phyloP scores from a whole-genome alignment of 1,140 invertebrate genomes.

The Drosophila azteca region DNA sequence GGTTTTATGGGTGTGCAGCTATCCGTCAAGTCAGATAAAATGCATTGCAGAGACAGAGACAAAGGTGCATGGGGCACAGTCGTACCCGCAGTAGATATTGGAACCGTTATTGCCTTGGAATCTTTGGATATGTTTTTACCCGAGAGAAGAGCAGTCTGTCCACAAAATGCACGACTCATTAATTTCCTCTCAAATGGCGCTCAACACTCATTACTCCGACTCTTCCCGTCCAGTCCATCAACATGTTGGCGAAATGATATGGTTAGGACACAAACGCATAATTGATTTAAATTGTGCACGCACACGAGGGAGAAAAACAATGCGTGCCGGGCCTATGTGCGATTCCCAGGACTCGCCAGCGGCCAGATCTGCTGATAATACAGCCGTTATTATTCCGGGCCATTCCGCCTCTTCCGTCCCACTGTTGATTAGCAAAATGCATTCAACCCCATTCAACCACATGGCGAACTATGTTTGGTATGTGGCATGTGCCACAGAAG shows the following conservation, averaged over 20 bases:
- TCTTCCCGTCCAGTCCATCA: not conserved
- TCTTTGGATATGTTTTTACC: not conserved
- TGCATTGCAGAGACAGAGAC: conserved; percentile 19
- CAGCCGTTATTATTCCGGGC: conserved; percentile 56
- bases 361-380: conserved; percentile 46
- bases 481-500: conserved; percentile 40
- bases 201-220: conserved; percentile 27
- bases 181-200: conserved; percentile 6
- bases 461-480: conserved; percentile 48
- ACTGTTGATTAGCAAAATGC: conserved; percentile 62
- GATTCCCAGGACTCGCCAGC: conserved; percentile 34
- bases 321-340: conserved; percentile 4
- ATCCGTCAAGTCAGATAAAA: conserved; percentile 22
- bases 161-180: conserved; percentile 44
- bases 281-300: conserved; percentile 71
- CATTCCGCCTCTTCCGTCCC: not conserved
- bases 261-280: conserved; percentile 56
- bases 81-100: not conserved
- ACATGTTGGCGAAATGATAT: conserved; percentile 21
- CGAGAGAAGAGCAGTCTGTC: conserved; percentile 16
- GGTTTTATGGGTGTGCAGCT: conserved; percentile 26
- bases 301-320: conserved; percentile 31
- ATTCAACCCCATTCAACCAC: conserved; percentile 16
- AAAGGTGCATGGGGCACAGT: conserved; percentile 1
- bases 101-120: not conserved